phyloP scores from a whole-genome alignment of 2,888 invertebrate species.

The Drosophila histrio region DNA sequence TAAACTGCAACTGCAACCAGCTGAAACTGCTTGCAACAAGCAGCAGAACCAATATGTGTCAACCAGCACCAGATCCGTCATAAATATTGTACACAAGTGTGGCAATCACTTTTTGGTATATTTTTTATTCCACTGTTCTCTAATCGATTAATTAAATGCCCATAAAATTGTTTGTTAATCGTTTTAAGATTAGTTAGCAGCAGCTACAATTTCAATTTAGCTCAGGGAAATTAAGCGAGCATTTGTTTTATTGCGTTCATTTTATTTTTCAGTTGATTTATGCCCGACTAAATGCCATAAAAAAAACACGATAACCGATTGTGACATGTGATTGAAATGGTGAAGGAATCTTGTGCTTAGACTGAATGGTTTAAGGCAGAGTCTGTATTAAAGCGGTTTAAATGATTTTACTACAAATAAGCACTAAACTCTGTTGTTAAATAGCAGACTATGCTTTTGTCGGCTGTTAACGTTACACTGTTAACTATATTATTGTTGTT shows the following conservation, averaged over 20 bases:
- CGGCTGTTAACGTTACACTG: not conserved
- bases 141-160: not conserved
- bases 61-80: conserved; percentile 50
- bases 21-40: conserved; percentile 50
- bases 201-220: conserved; percentile 7
- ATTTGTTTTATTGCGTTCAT: conserved; percentile 11
- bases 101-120: conserved; percentile 3
- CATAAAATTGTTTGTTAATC: conserved; percentile 10
- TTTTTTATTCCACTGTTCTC: not conserved
- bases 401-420: too few relatives aligned
- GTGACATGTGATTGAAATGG: conserved; percentile 3
- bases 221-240: not conserved
- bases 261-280: conserved; percentile 3
- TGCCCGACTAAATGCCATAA: conserved; percentile 3
- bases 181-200: conserved; percentile 13
- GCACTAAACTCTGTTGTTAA: not conserved
- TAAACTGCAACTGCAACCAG: conserved; percentile 37
- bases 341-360: conserved; percentile 6
- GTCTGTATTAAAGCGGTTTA: not conserved
- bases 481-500: not conserved
- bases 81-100: not conserved
- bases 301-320: conserved; percentile 7
- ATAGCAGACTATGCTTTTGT: not conserved
- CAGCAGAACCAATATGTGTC: conserved; percentile 55
- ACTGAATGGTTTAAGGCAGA: not conserved